These are phyloP conservation scores for Euschistus heros DNA, from an alignment of 1,140 invertebrate species.

Conservation along the genomic window DNA sequence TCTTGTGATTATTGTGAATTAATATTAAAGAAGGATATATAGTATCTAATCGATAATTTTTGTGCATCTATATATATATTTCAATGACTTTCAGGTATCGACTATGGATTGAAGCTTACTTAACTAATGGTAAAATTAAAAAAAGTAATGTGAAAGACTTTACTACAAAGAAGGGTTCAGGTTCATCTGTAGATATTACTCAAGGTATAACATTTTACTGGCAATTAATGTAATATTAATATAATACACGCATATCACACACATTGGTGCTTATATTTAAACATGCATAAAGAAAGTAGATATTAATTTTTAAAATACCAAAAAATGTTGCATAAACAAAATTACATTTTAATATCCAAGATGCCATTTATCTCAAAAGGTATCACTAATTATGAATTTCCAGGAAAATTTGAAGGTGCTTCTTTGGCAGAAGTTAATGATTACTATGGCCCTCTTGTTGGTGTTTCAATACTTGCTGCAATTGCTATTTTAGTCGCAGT, in stretches of 20 bases:
- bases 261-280: no score
- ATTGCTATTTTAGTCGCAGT: constrained; percentile 69
- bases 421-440: constrained; percentile 37
- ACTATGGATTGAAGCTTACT: constrained; percentile 74
- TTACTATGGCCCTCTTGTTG: constrained; percentile 77
- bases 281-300: no score
- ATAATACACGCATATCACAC: background rate
- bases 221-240: background rate
- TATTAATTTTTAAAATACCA: no score
- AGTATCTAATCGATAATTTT: no score
- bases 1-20: no score
- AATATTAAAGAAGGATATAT: no score
- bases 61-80: no score
- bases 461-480: constrained; percentile 75
- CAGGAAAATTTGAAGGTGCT: constrained; percentile 23
- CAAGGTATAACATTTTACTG: background rate
- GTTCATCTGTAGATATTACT: background rate
- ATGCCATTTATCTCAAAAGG: background rate
- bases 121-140: constrained; percentile 79
- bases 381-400: constrained; percentile 1
- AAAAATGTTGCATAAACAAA: no score
- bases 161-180: constrained; percentile 54
- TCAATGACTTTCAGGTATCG: constrained; percentile 48
- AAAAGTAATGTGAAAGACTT: constrained; percentile 80
- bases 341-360: no score